Evolutionary conservation across 53 echinoderm and acorn worm species (phyloP), one percentile per base, ranked within the genome.

Genomic region (Temnopleurus reevesii): DNA sequence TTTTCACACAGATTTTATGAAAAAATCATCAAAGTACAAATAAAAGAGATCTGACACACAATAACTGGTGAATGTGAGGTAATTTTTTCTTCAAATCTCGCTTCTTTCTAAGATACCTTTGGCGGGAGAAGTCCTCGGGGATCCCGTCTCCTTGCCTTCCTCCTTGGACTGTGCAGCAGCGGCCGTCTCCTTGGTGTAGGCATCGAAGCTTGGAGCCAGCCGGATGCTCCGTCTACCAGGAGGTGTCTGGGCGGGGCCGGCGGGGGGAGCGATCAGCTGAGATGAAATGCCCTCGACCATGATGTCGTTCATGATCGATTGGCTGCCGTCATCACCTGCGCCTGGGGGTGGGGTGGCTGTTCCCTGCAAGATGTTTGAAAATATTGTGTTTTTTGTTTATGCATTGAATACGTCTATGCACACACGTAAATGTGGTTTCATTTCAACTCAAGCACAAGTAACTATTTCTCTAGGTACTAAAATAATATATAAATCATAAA

Each of bases 121-220:
- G 21, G n/a, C 41, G 8, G 41, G 8, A 36, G 71, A 12, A 71
- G 71, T 21, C 71, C 41, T 36, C 2, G 38, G 2, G 12, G 71
- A 71, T 25, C 29, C 79, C 28, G 49, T 6, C 5, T 51, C 83
- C 60, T 60, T 38, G 27, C 60, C 85, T 17, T 60, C 60, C 45
- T 59, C 60, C 85, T 85, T 85, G 10, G 58, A 1, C 60, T 45
- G 24, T 54, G 0, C n/a, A 29, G 79, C 18, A 21, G 12, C 4
- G 19, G 9, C 71, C 17, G 45, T 85, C 46, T 94, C 95, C 82
- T 90, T 94, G 60, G 89, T 81, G 55, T 95, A 94, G n/a, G 94
- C 96, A 44, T 99, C 99, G 89, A 99, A 99, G 64, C 91, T 96
- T 4, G 99, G 99, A 12, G 99, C 99, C 10, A 99, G 94, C 17